phyloP scores from a whole-genome alignment of 1,140 invertebrate species.

The Rhagoletis pomonella region DNA sequence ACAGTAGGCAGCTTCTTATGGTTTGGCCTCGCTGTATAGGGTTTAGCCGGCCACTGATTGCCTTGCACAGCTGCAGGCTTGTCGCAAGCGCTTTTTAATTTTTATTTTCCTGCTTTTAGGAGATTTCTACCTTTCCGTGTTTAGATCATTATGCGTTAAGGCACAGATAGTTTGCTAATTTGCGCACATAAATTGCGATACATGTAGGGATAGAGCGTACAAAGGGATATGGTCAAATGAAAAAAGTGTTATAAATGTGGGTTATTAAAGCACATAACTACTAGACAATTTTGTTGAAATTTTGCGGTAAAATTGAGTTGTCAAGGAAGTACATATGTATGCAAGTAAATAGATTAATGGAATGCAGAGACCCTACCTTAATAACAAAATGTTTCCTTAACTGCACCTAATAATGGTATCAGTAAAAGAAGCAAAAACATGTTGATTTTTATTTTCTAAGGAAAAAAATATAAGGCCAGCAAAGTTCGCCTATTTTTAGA shows the following conservation, averaged over 20 bases:
- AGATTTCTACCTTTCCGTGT: background rate
- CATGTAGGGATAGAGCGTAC: background rate
- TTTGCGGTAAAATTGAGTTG: background rate
- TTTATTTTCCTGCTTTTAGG: background rate
- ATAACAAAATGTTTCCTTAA: too few relatives aligned
- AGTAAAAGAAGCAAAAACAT: too few relatives aligned
- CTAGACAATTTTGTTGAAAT: background rate
- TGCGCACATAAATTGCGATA: constrained; percentile 39
- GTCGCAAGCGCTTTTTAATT: background rate
- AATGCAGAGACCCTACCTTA: too few relatives aligned
- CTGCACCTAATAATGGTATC: too few relatives aligned
- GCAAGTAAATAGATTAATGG: too few relatives aligned
- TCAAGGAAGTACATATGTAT: too few relatives aligned
- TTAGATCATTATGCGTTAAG: background rate
- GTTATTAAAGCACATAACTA: background rate
- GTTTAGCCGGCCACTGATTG: background rate
- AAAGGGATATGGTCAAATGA: background rate
- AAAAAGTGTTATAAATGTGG: background rate
- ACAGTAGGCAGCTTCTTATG: background rate
- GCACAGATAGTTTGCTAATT: constrained; percentile 7
- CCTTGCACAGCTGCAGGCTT: constrained; percentile 6
- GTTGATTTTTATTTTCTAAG: too few relatives aligned
- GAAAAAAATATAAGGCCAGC: too few relatives aligned
- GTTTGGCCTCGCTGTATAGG: background rate
- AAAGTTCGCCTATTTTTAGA: too few relatives aligned